phyloP scores from a whole-genome alignment of 2,888 invertebrate genomes.

The Ceriagrion tenellum region DNA sequence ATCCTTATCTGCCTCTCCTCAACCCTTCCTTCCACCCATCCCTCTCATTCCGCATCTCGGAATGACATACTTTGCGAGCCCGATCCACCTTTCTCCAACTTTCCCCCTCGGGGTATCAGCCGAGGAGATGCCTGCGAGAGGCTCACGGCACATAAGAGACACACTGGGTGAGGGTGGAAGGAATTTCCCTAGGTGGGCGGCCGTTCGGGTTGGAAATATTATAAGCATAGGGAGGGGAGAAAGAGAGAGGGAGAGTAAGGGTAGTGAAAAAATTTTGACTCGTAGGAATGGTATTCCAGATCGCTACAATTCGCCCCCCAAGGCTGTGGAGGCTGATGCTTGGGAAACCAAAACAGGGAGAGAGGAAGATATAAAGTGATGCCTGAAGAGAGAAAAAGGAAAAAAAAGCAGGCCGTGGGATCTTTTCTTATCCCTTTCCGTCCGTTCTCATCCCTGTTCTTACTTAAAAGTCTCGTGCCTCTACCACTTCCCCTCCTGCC shows the following conservation, averaged over 20 bases:
- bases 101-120: background rate
- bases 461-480: background rate
- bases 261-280: background rate
- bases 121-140: background rate
- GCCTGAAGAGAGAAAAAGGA: background rate
- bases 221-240: background rate
- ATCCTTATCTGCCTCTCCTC: background rate
- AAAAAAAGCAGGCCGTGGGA: too few species aligned
- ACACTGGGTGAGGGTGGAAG: background rate
- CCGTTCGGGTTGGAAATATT: too few species aligned
- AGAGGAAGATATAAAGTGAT: background rate
- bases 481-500: too few species aligned
- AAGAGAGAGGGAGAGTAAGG: background rate
- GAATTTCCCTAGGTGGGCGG: too few species aligned
- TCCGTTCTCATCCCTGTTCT: background rate
- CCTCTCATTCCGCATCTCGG: background rate
- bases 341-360: background rate
- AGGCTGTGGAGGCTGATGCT: background rate
- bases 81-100: background rate
- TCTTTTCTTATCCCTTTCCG: background rate
- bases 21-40: background rate
- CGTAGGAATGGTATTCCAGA: background rate
- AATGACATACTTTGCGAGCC: background rate
- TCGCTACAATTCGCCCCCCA: background rate
- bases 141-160: background rate